Evolutionary conservation across 2,888 invertebrate genomes (phyloP).

Genomic region (Sesia apiformis): DNA sequence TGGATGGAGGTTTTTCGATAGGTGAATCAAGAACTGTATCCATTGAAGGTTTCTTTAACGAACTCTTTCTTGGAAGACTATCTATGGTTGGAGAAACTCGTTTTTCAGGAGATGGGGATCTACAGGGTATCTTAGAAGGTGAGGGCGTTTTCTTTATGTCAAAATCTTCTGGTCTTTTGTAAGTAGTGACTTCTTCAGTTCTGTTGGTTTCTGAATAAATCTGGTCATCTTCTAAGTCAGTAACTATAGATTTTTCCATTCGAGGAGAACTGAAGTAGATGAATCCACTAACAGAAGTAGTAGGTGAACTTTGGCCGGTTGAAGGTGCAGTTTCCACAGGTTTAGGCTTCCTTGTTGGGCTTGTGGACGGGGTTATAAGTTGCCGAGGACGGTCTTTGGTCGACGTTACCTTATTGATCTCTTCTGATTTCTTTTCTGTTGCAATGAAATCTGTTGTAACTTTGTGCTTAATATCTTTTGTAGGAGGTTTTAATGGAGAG

Average conservation of each 20-base stretch:
- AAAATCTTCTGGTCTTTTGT: conserved; percentile 26
- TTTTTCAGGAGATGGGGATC: conserved; percentile 57
- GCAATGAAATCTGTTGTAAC: conserved; percentile 43
- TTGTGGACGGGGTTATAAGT: conserved; percentile 63
- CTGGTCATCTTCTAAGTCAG: conserved; percentile 49
- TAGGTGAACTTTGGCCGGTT: conserved; percentile 68
- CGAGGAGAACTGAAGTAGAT: conserved; percentile 52
- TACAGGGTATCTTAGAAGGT: conserved; percentile 57
- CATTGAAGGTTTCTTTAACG: conserved; percentile 53
- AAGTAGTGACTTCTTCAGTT: conserved; percentile 13
- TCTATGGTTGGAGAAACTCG: conserved; percentile 32
- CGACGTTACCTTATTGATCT: conserved; percentile 24
- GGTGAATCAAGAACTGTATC: conserved; percentile 33
- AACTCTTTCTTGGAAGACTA: conserved; percentile 58
- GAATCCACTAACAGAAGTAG: conserved; percentile 73
- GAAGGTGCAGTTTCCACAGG: conserved; percentile 42
- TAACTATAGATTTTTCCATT: conserved; percentile 35
- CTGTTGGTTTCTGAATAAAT: conserved; percentile 21
- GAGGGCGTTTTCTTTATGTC: conserved; percentile 32
- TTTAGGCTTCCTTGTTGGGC: conserved; percentile 61
- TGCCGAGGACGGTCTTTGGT: conserved; percentile 45
- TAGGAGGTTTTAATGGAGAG: conserved; percentile 34
- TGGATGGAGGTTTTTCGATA: conserved; percentile 54
- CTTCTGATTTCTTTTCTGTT: conserved; percentile 40
- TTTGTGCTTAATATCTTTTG: conserved; percentile 33